Conservation (phyloP, 2,888 invertebrate species). For the Stegana nigrithorax region DNA sequence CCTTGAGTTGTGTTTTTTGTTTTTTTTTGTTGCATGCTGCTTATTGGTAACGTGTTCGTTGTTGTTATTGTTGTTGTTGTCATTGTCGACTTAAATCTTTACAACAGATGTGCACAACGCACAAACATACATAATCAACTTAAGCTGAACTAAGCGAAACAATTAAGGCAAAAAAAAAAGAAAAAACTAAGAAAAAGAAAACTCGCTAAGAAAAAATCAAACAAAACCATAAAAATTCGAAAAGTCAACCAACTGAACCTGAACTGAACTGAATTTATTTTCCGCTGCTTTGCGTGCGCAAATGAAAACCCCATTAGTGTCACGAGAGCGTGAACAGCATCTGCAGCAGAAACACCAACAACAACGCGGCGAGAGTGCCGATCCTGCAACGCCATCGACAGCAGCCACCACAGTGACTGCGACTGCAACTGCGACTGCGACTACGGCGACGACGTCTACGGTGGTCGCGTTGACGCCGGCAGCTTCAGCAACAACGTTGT, state of each 20-base stretch:
- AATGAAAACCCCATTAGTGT: constrained; percentile 61
- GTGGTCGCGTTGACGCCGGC: too few relatives aligned
- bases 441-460: background rate
- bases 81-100: too few relatives aligned
- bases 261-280: too few relatives aligned
- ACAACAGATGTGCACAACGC: too few relatives aligned
- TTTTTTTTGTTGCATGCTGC: constrained; percentile 10
- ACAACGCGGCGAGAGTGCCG: constrained; percentile 34
- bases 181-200: constrained; percentile 22
- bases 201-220: constrained; percentile 24
- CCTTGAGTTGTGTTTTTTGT: constrained; percentile 19
- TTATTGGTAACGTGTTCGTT: too few relatives aligned
- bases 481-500: too few relatives aligned
- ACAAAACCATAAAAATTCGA: constrained; percentile 30
- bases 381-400: constrained; percentile 23
- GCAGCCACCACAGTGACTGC: constrained; percentile 28
- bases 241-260: too few relatives aligned
- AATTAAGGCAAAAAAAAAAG: constrained; percentile 16
- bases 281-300: constrained; percentile 46
- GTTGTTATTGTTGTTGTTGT: constrained; percentile 29
- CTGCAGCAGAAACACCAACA: background rate
- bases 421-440: constrained; percentile 26
- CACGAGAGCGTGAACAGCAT: constrained; percentile 62
- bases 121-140: too few relatives aligned
- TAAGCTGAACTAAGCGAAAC: background rate